Conservation (phyloP, 1,140 invertebrate genomes). For the Holcopasites calliopsidis region DNA sequence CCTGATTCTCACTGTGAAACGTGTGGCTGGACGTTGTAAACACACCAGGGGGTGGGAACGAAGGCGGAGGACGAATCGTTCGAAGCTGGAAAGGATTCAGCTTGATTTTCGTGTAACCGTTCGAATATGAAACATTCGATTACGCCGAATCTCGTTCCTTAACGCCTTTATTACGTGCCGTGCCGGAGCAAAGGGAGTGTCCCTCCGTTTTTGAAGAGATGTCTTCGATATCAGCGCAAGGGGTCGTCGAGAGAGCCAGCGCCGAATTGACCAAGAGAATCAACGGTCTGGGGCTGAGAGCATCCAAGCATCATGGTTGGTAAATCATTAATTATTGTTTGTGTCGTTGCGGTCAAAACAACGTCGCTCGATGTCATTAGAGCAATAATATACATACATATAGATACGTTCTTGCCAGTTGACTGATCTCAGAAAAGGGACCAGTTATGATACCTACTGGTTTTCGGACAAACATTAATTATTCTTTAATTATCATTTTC, state of each 20-base stretch:
- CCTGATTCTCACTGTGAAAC: neutral
- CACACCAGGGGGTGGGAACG: neutral
- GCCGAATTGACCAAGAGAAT: constrained; percentile 92
- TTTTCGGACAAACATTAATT: too few relatives aligned
- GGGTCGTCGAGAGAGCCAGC: constrained; percentile 92
- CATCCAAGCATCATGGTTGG: constrained; percentile 82
- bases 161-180: constrained; percentile 57
- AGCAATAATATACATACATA: neutral
- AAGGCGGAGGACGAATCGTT: neutral
- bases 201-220: constrained; percentile 60
- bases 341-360: neutral
- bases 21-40: neutral
- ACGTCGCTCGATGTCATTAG: neutral
- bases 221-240: constrained; percentile 86
- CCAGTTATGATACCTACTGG: too few relatives aligned
- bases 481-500: too few relatives aligned
- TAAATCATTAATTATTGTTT: constrained; percentile 23
- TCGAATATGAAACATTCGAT: constrained; percentile 50
- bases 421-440: too few relatives aligned
- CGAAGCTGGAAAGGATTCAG: too few relatives aligned
- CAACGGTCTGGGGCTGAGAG: constrained; percentile 89
- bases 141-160: constrained; percentile 1
- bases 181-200: constrained; percentile 27
- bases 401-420: too few relatives aligned
- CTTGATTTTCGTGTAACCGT: neutral